Evolutionary conservation across 1,140 invertebrate genomes (phyloP).

Genomic region (Sipha flava): DNA sequence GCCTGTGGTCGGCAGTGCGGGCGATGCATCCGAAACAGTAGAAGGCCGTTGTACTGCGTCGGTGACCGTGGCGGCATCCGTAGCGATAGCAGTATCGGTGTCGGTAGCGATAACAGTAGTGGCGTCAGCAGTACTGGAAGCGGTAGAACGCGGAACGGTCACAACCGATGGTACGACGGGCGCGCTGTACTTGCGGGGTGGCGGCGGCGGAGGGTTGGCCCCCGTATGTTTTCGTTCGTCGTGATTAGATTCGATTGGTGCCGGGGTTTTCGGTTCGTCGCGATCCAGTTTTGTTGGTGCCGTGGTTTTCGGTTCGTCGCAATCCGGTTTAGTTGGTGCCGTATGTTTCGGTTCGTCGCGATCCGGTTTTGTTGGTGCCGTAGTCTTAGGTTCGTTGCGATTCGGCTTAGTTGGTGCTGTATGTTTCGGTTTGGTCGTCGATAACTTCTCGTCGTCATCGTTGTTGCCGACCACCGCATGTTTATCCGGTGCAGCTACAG

Average conservation of each 20-base stretch:
- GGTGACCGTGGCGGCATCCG: not conserved
- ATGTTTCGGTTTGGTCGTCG: too few species aligned
- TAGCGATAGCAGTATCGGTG: not conserved
- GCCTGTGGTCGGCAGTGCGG: not conserved
- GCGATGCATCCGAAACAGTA: not conserved
- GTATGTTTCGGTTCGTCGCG: too few species aligned
- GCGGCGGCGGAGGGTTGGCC: not conserved
- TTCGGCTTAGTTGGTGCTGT: too few species aligned
- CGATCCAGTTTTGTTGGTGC: too few species aligned
- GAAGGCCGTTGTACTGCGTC: too few species aligned
- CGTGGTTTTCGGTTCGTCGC: not conserved
- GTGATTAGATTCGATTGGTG: not conserved
- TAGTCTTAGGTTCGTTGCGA: too few species aligned
- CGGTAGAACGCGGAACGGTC: not conserved
- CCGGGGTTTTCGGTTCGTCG: not conserved
- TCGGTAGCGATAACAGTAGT: not conserved
- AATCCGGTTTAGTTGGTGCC: too few species aligned
- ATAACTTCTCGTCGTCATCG: too few species aligned
- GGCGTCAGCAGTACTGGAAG: not conserved
- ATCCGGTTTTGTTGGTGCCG: too few species aligned
- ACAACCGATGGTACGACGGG: not conserved
- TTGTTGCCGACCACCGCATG: too few species aligned
- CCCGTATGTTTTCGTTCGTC: not conserved
- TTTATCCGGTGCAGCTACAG: too few species aligned
- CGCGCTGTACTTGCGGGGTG: not conserved